A percentile compares a stretch with the other conserved stretches of the same genome.
phyloP scores from a whole-genome alignment of 2,797 vertebrate species.

The Gephyroberyx darwinii region DNA sequence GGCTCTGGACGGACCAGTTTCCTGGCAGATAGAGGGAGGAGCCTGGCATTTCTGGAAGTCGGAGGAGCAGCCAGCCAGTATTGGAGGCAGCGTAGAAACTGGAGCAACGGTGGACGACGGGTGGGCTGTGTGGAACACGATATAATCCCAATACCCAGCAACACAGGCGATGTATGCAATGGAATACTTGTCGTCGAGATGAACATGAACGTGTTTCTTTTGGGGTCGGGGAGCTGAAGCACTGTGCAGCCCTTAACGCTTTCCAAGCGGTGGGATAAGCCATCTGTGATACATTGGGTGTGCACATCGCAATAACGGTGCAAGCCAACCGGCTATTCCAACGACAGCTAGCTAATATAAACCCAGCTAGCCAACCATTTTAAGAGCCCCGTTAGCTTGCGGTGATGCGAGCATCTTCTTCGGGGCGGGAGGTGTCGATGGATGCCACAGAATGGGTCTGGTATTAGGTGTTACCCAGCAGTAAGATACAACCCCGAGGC shows the following conservation, averaged over 20 bases:
- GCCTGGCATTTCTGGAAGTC: constrained; percentile 81
- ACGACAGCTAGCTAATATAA: constrained; percentile 58
- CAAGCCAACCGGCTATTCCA: constrained; percentile 62
- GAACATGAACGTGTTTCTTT: constrained; percentile 44
- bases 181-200: constrained; percentile 47
- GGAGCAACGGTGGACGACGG: constrained; percentile 65
- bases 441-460: constrained; percentile 45
- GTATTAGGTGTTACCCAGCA: constrained; percentile 13
- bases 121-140: constrained; percentile 49
- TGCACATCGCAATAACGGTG: constrained; percentile 67
- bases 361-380: constrained; percentile 60
- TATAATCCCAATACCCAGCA: constrained; percentile 39
- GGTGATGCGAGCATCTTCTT: constrained; percentile 56
- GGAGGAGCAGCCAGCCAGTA: constrained; percentile 73
- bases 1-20: constrained; percentile 72
- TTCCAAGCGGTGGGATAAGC: constrained; percentile 59
- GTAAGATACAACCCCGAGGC: constrained; percentile 44
- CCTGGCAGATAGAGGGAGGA: constrained; percentile 79
- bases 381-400: constrained; percentile 60
- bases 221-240: constrained; percentile 70
- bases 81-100: constrained; percentile 68
- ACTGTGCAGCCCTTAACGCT: constrained; percentile 47
- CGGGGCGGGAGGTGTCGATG: constrained; percentile 28
- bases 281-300: constrained; percentile 66
- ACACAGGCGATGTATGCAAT: constrained; percentile 27